Conservation (phyloP, 2,797 vertebrate genomes). For the Prionace glauca region DNA sequence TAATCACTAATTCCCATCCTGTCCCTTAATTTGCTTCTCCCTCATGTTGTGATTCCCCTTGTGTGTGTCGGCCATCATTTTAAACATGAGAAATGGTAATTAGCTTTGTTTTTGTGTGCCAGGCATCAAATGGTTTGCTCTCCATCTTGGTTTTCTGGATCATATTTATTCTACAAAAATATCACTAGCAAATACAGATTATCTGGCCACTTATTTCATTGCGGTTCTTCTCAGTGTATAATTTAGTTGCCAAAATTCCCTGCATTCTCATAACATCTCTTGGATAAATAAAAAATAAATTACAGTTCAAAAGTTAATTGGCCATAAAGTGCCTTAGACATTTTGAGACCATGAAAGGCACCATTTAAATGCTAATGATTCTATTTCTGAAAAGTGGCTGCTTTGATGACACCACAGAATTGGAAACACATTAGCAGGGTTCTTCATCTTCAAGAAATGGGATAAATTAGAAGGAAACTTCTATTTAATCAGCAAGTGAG, state of each 20-base stretch:
- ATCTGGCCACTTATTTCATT: neutral
- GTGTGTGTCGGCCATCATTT: neutral
- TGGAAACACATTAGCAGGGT: neutral
- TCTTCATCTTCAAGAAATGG: neutral
- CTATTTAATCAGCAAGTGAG: neutral
- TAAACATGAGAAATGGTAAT: neutral
- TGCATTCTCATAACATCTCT: neutral
- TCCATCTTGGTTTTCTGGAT: neutral
- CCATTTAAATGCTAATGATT: neutral
- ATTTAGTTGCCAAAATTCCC: neutral
- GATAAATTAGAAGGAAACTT: neutral
- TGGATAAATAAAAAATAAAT: neutral
- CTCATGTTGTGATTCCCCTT: neutral
- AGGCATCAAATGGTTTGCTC: neutral
- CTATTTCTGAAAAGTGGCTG: neutral
- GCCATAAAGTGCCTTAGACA: neutral
- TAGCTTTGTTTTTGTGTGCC: neutral
- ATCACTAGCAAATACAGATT: neutral
- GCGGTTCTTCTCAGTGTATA: neutral
- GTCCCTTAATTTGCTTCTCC: neutral
- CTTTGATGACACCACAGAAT: neutral
- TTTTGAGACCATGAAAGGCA: neutral
- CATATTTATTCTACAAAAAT: slow-evolving; percentile 12
- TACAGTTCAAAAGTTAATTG: slow-evolving; percentile 11
- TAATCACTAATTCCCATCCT: neutral